Evolutionary conservation across 2,797 vertebrate species (phyloP), one percentile per base, ranked within the genome.

Genomic region (Alauda arvensis): DNA sequence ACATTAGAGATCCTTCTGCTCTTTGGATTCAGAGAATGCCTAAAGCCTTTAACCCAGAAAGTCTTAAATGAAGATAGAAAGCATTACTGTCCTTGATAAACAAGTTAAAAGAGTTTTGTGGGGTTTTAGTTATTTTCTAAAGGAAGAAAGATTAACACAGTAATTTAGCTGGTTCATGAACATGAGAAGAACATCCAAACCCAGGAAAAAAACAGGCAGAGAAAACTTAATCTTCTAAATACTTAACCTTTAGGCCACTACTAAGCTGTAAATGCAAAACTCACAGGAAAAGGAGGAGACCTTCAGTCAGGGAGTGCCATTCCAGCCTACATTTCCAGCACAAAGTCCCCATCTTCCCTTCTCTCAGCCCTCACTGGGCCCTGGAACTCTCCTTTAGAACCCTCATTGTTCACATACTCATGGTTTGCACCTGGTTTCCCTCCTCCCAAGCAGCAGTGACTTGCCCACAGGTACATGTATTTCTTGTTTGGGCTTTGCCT

Each of bases 331-430:
- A 17, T 6, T 4, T 2, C 16, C 34, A 90, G 12, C 8, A 65
- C 7, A 15, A 51, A 63, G 8, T 1, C 21, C 29, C 6, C 8
- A 29, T 6, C 23, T 11, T 10, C 5, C n/a, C 8, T 14, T 8
- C 4, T 24, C 2, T 2, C n/a, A 14, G 3, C 6, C 5, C 18
- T 8, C 4, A 1, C 7, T 10, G 5, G 2, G 0, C n/a, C 48
- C 1, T n/a, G 29, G 33, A 17, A 40, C 37, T 37, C 74, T 63
- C 43, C 42, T 55, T 71, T 33, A 51, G 0, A 45, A 18, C 18
- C 34, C 46, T n/a, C n/a, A 3, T 3, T 0, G 0, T 42, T 60
- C 67, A 42, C 12, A 20, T 3, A 1, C 18, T 77, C n/a, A 18
- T 9, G 21, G 21, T 51, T 55, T 75, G 24, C 67, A 34, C 45